Evolutionary conservation across 2,113 vertebrate species (phyloP), one percentile per base, ranked within the genome.

Genomic region (Syngnathus typhle): DNA sequence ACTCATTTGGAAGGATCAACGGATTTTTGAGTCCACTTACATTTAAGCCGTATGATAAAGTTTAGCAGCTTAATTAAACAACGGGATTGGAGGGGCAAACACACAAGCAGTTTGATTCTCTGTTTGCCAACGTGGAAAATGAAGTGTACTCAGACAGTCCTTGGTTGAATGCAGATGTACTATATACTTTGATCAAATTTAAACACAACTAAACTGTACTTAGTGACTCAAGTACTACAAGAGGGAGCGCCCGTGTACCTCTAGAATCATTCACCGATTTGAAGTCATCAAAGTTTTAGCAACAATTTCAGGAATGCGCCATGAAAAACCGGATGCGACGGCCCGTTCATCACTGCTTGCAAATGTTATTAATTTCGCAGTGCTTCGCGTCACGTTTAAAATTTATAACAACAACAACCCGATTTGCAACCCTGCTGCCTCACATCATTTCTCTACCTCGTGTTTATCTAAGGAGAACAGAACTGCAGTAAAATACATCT

Each of bases 21-120:
- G 41, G 69, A 55, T 43, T 43, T 43, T 64, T 76, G 12, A 59
- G 27, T 32, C 27, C 64, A 73, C 67, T 64, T 61, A 46, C 47
- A 65, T 47, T 46, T 16, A 10, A 7, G 4, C 56, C 44, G 38
- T 15, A 62, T 66, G 44, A 59, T 65, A 44, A 55, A 56, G 65
- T 74, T 76, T 21, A 74, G 76, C 63, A 49, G 59, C 60, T 77
- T 75, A 82, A 84, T 81, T 75, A 80, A 84, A 73, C 58, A 65
- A 37, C 64, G 60, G 56, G 66, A 55, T 23, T 55, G 13, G 54
- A 27, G 54, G n/a, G 19, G 61, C 11, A 58, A 43, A 11, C 65
- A 78, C 66, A 72, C 74, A 27, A 11, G 16, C 23, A 16, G 39
- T 23, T 69, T 74, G 60, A 64, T 66, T 77, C 65, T 69, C 46